Percentiles rank a stretch among this genome's conserved stretches.
Evolutionary conservation across 2,113 vertebrate species (phyloP).

Genomic region (Periophthalmus modestus): DNA sequence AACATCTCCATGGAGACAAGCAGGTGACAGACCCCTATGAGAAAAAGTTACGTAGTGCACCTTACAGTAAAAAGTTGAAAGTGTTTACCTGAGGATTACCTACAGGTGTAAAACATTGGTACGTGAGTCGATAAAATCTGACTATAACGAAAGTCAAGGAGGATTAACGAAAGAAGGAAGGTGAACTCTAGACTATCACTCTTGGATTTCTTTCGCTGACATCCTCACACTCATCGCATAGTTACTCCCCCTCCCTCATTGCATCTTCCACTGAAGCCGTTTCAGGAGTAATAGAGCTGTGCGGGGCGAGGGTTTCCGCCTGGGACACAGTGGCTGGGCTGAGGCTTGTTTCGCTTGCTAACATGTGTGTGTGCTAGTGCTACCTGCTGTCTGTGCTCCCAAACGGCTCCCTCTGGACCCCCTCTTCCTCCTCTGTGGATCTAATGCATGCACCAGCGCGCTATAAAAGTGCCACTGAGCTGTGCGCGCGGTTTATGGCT

Average conservation of each 20-base stretch:
- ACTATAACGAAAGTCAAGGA: too few species aligned
- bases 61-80: too few species aligned
- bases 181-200: constrained; percentile 15
- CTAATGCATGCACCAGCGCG: constrained; percentile 11
- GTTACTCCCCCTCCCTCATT: neutral
- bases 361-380: constrained; percentile 62
- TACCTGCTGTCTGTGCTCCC: constrained; percentile 47
- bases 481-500: constrained; percentile 26
- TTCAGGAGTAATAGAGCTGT: constrained; percentile 53
- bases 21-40: too few species aligned
- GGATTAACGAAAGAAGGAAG: too few species aligned
- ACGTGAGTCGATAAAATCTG: too few species aligned
- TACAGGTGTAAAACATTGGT: too few species aligned
- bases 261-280: constrained; percentile 32
- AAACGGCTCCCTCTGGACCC: constrained; percentile 29
- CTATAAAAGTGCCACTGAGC: constrained; percentile 8
- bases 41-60: too few species aligned
- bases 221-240: neutral
- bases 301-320: constrained; percentile 34
- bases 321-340: constrained; percentile 24
- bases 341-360: constrained; percentile 52
- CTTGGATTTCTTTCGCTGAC: neutral
- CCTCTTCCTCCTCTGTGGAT: constrained; percentile 17
- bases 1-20: too few species aligned
- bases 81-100: too few species aligned